These are phyloP conservation scores for Platerodrilus igneus DNA, from an alignment of 2,888 invertebrate species.

Conservation along the genomic window DNA sequence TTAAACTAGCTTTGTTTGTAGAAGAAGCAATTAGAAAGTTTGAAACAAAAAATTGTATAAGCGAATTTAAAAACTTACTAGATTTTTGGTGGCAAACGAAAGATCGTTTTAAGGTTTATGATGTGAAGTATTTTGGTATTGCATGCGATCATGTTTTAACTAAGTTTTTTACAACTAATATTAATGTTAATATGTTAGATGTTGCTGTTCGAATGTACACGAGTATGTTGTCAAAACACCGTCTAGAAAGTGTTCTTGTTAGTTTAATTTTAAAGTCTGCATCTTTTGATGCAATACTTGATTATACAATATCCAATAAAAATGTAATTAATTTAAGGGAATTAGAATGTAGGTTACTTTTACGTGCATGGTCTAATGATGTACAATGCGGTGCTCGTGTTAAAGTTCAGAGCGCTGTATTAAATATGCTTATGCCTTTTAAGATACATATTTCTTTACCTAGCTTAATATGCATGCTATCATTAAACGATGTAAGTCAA, in stretches of 20 bases:
- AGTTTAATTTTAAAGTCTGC: conserved; percentile 35
- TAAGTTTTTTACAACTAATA: conserved; percentile 43
- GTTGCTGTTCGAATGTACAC: conserved; percentile 48
- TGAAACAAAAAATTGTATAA: conserved; percentile 46
- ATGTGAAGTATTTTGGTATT: conserved; percentile 39
- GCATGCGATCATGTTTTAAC: conserved; percentile 50
- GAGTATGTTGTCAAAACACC: conserved; percentile 42
- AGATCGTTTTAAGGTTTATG: conserved; percentile 33
- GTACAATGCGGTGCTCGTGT: conserved; percentile 35
- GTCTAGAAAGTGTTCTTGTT: conserved; percentile 45
- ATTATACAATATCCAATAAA: conserved; percentile 32
- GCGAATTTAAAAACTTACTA: conserved; percentile 50
- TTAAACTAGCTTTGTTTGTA: conserved; percentile 53
- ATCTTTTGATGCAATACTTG: conserved; percentile 36
- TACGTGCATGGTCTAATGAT: conserved; percentile 35
- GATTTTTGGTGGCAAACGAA: conserved; percentile 43
- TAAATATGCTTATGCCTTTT: conserved; percentile 40
- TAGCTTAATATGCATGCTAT: conserved; percentile 36
- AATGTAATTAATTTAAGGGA: conserved; percentile 8
- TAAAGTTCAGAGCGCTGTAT: conserved; percentile 35
- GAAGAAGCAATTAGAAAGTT: conserved; percentile 53
- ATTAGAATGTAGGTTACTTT: conserved; percentile 36
- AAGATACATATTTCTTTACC: conserved; percentile 41
- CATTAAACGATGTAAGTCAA: conserved; percentile 26
- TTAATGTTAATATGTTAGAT: conserved; percentile 42